Evolutionary conservation across 2,113 vertebrate species (phyloP).

Genomic region (Sarotherodon lohbergeri): DNA sequence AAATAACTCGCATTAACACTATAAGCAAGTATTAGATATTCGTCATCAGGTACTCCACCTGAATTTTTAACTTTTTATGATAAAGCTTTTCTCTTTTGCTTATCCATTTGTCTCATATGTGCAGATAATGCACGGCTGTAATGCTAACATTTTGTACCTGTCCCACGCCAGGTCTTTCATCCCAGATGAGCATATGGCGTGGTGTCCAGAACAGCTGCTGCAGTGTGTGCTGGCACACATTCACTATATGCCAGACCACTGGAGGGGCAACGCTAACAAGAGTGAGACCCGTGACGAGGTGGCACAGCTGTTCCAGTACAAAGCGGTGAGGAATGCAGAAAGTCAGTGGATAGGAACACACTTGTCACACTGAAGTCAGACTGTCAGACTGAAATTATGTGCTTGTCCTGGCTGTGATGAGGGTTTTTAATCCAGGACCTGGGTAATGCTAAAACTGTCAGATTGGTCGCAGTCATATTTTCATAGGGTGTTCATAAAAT

Average conservation of each 20-base stretch:
- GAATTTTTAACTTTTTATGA: neutral
- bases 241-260: constrained; percentile 99
- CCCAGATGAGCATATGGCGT: constrained; percentile 96
- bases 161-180: constrained; percentile 85
- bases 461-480: neutral
- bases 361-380: neutral
- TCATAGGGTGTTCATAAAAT: neutral
- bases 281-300: constrained; percentile 96
- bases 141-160: neutral
- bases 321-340: constrained; percentile 81
- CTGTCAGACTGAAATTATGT: neutral
- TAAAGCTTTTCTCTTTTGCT: neutral
- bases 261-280: constrained; percentile 95
- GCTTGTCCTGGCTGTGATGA: neutral
- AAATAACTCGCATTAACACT: neutral
- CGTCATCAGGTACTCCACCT: neutral
- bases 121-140: neutral
- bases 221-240: constrained; percentile 95
- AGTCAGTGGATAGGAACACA: neutral
- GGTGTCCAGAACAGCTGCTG: constrained; percentile 97
- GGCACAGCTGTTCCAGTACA: constrained; percentile 99
- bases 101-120: neutral
- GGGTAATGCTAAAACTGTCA: neutral
- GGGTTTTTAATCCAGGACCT: neutral
- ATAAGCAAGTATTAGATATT: neutral